Evolutionary conservation across 2,797 vertebrate species (phyloP), one percentile per base, ranked within the genome.

Genomic region (Onychomys arenicola): DNA sequence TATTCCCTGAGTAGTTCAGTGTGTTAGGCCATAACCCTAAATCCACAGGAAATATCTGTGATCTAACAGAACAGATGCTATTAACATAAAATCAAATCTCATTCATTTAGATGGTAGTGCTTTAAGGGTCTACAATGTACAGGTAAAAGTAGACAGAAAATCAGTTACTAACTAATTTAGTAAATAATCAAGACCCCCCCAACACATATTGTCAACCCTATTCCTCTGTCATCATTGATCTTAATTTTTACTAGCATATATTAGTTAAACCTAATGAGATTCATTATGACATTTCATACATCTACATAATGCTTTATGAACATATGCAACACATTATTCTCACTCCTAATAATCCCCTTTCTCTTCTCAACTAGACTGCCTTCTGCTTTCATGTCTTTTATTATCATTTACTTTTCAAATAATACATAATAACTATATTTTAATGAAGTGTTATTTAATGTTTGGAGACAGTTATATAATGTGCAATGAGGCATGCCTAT

Each of bases 191-290:
- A 80, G 55, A 94, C 2, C 37, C 37, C 37, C 32, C 63, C 2
- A 73, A 73, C 9, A 81, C 34, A 91, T 29, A 92, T 71, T 91
- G 88, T 91, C 93, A 95, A 82, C 88, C 75, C 98, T 98, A 98
- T 99, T 99, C 99, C 99, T 98, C 99, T 98, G 16, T 85, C 27
- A 55, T 40, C 55, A 32, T 32, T 69, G 9, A 27, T 81, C 14
- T 59, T 88, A 32, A 73, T 71, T 87, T 87, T 37, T 55, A 90
- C 17, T 69, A 43, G 46, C 34, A 78, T 10, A 71, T 59, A 52
- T 40, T 25, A 76, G 7, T 67, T 84, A 16, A 46, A 84, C 32
- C 40, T 94, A 83, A 55, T 17, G 49, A 29, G 14, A 55, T 40
- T 87, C 14, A 75, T 73, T 59, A 43, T 57, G 34, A 27, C 52